Evolutionary conservation across 2,113 vertebrate species (phyloP).

Genomic region (Callithrix jacchus): DNA sequence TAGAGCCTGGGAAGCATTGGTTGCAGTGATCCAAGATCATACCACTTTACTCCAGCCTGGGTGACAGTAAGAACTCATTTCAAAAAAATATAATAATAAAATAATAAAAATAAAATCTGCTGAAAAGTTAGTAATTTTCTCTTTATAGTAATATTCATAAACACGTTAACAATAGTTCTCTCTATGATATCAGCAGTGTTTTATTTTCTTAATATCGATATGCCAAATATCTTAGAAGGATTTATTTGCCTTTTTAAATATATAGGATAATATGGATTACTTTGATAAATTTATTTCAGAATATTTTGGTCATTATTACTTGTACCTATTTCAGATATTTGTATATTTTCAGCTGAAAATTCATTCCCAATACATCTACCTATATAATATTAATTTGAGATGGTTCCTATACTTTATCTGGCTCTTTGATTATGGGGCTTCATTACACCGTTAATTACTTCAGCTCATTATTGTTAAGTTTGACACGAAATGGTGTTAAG

Average conservation of each 20-base stretch:
- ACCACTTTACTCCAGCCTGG: no score
- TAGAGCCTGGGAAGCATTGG: no score
- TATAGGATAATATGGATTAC: background rate
- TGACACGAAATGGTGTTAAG: background rate
- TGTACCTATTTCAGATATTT: background rate
- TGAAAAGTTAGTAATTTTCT: background rate
- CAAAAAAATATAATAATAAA: no score
- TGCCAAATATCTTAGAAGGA: background rate
- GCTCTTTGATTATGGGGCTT: background rate
- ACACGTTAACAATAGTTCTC: background rate
- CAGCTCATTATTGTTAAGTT: background rate
- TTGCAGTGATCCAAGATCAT: no score
- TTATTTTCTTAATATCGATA: background rate
- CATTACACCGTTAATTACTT: background rate
- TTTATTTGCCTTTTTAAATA: background rate
- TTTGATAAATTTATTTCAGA: background rate
- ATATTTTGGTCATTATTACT: background rate
- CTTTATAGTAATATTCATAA: background rate
- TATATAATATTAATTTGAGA: background rate
- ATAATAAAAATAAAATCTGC: background rate
- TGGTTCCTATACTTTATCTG: background rate
- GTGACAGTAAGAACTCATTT: no score
- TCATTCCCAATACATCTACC: background rate
- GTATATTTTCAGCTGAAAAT: background rate
- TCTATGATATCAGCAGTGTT: background rate